These are phyloP conservation scores for Gastrophryne carolinensis DNA, from an alignment of 2,797 vertebrate species.

Conservation along the genomic window DNA sequence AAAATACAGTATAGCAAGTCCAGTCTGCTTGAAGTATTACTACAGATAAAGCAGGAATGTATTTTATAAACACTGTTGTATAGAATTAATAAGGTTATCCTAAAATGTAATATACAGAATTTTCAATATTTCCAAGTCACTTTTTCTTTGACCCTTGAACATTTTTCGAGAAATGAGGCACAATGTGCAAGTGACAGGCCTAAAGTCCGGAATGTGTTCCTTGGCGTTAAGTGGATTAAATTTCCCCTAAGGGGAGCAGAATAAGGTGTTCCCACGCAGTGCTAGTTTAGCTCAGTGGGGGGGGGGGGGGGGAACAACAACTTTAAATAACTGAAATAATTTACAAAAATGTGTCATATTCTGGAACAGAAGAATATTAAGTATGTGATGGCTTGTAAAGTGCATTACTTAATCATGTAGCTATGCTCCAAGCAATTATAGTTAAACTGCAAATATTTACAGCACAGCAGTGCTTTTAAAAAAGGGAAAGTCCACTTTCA, in stretches of 20 bases:
- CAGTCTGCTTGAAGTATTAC: no score
- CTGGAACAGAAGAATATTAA: not conserved
- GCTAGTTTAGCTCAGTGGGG: not conserved
- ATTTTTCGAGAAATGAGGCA: not conserved
- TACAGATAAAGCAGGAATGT: no score
- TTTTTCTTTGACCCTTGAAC: not conserved
- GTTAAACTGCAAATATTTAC: not conserved
- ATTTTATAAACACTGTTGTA: no score
- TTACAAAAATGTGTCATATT: not conserved
- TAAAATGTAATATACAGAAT: no score
- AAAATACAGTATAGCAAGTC: no score
- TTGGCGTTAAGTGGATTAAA: not conserved
- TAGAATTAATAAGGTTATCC: no score
- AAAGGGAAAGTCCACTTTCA: no score
- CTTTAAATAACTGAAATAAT: not conserved
- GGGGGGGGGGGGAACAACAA: no score
- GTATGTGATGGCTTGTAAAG: not conserved
- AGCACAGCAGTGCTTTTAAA: no score
- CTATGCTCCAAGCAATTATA: not conserved
- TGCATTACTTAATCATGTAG: not conserved
- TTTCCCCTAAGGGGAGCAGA: not conserved
- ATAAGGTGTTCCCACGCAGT: not conserved
- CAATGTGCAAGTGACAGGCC: not conserved
- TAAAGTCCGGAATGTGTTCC: not conserved
- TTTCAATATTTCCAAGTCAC: no score